Percentiles rank a stretch among this genome's conserved stretches.
These are phyloP conservation scores for Arctopsyche grandis DNA, from an alignment of 1,140 invertebrate genomes.

Conservation along the genomic window DNA sequence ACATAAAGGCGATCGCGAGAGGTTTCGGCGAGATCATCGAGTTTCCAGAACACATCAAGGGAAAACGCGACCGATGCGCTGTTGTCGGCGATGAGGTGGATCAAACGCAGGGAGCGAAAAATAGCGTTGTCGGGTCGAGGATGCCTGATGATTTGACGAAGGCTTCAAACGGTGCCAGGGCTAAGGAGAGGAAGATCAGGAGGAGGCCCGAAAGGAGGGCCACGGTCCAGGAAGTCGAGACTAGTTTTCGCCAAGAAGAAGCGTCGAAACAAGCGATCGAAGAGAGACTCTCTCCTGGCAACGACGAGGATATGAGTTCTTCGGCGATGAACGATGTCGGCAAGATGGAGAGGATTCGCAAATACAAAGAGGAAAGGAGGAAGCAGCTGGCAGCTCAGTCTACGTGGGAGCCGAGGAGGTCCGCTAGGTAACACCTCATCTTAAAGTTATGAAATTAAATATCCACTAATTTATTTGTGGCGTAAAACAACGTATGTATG, in stretches of 20 bases:
- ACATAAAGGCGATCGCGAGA: constrained; percentile 48
- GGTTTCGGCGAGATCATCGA: constrained; percentile 52
- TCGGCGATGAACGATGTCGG: constrained; percentile 58
- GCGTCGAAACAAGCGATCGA: not conserved
- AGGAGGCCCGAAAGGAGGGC: constrained; percentile 41
- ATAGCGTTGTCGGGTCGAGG: not conserved
- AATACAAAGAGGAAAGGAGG: constrained; percentile 74
- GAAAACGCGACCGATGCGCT: not conserved
- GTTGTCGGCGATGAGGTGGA: constrained; percentile 23
- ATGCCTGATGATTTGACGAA: constrained; percentile 49
- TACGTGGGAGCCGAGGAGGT: constrained; percentile 27
- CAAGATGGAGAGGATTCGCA: constrained; percentile 70
- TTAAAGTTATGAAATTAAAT: not conserved
- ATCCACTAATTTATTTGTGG: too few species aligned
- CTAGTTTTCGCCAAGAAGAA: constrained; percentile 7
- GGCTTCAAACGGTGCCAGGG: constrained; percentile 18
- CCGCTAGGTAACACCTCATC: constrained; percentile 28
- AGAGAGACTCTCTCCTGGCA: not conserved
- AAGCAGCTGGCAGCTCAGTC: constrained; percentile 68
- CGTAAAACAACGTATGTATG: too few species aligned
- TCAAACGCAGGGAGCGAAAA: not conserved
- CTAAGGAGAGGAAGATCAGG: constrained; percentile 28
- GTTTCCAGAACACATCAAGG: constrained; percentile 20
- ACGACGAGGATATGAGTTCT: constrained; percentile 28
- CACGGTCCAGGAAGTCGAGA: constrained; percentile 33